Conservation (phyloP, 2,113 vertebrate species). For the Sardina pilchardus region DNA sequence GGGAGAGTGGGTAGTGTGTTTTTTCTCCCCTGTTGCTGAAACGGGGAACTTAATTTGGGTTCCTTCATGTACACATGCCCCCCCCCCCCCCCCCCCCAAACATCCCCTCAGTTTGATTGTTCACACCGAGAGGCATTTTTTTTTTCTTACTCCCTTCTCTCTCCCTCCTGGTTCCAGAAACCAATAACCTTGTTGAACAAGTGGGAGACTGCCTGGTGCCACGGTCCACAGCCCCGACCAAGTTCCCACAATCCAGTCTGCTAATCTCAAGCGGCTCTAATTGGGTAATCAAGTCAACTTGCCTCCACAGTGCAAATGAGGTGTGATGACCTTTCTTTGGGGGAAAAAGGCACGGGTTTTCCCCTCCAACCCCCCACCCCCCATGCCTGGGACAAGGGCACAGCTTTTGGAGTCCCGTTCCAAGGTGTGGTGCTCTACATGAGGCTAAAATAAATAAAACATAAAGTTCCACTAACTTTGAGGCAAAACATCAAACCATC, state of each 20-base stretch:
- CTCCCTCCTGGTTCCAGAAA: background rate
- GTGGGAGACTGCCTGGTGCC: conserved; percentile 14
- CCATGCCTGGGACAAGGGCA: background rate
- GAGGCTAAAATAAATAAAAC: background rate
- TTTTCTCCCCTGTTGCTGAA: background rate
- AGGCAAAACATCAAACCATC: no score
- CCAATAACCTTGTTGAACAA: conserved; percentile 15
- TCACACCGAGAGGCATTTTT: background rate
- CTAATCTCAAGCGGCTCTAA: conserved; percentile 6
- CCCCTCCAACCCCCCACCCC: background rate
- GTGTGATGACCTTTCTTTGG: conserved; percentile 17
- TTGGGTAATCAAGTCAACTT: conserved; percentile 24
- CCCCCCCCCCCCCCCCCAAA: background rate
- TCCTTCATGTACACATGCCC: background rate
- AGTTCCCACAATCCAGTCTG: background rate
- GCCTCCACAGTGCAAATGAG: conserved; percentile 24
- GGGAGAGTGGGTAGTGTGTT: background rate
- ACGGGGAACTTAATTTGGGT: background rate
- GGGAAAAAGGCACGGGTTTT: background rate
- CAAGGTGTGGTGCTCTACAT: background rate
- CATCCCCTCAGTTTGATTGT: background rate
- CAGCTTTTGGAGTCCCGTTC: background rate
- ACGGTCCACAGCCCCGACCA: background rate
- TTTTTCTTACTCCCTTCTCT: background rate
- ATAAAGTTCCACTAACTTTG: background rate